Evolutionary conservation across 1,140 invertebrate species (phyloP).

Genomic region (Homalodisca vitripennis): DNA sequence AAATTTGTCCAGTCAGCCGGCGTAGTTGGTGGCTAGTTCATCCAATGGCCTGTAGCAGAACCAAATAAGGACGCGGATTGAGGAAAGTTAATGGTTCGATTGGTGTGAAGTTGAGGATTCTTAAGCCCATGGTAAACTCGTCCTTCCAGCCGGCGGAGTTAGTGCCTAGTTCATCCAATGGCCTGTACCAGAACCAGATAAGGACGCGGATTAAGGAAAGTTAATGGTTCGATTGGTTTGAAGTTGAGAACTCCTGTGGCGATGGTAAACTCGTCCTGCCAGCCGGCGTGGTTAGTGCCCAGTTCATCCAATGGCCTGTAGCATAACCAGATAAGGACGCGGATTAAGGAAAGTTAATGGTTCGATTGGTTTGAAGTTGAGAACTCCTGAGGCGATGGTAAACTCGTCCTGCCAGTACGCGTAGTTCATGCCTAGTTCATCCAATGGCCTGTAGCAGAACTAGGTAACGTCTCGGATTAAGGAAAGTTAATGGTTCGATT

Average conservation of each 20-base stretch:
- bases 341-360: no score
- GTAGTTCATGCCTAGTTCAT: constrained; percentile 14
- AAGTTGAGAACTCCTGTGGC: constrained; percentile 28
- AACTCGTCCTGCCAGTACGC: constrained; percentile 12
- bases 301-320: constrained; percentile 21
- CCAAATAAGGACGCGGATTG: no score
- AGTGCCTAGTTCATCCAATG: no score
- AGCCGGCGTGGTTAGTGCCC: constrained; percentile 22
- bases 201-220: no score
- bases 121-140: no score
- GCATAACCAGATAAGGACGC: no score
- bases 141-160: no score
- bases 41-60: constrained; percentile 22
- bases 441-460: constrained; percentile 21
- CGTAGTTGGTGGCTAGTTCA: constrained; percentile 15
- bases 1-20: constrained; percentile 13
- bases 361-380: constrained; percentile 22
- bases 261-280: constrained; percentile 4
- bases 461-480: no score
- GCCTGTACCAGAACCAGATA: no score
- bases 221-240: not conserved
- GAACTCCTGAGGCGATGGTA: constrained; percentile 16
- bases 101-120: no score
- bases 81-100: no score
- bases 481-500: no score